phyloP scores from a whole-genome alignment of 2,113 vertebrate species.

The Ancistrus triradiatus region DNA sequence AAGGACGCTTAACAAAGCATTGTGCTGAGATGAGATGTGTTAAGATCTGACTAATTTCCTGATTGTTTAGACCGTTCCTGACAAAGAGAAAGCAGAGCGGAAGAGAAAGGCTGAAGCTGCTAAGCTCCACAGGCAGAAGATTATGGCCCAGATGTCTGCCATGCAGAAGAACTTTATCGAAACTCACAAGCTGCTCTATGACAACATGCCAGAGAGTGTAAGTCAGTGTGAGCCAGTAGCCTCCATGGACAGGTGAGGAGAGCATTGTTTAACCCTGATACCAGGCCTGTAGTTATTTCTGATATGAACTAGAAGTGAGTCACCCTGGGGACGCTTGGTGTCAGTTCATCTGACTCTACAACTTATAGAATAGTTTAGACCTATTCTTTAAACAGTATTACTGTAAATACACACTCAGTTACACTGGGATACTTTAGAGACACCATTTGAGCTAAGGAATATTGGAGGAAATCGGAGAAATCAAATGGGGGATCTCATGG shows the following conservation, averaged over 20 bases:
- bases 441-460: too few relatives aligned
- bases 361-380: too few relatives aligned
- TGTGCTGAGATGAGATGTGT: background rate
- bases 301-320: too few relatives aligned
- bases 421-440: too few relatives aligned
- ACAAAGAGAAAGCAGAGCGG: slow-evolving; percentile 92
- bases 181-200: slow-evolving; percentile 91
- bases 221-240: slow-evolving; percentile 53
- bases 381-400: too few relatives aligned
- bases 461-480: too few relatives aligned
- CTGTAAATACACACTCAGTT: too few relatives aligned
- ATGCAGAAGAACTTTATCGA: slow-evolving; percentile 98
- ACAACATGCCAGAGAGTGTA: slow-evolving; percentile 79
- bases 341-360: too few relatives aligned
- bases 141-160: slow-evolving; percentile 98
- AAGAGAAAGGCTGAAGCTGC: slow-evolving; percentile 96
- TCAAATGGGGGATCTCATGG: too few relatives aligned
- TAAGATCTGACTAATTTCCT: background rate
- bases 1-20: background rate
- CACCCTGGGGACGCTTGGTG: too few relatives aligned
- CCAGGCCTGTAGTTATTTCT: too few relatives aligned
- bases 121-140: slow-evolving; percentile 91
- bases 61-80: slow-evolving; percentile 73
- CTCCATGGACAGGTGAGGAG: slow-evolving; percentile 59
- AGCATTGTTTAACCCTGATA: background rate